Evolutionary conservation across 2,797 vertebrate species (phyloP), one percentile per base, ranked within the genome.

Genomic region (Odontamblyopus rebecca): DNA sequence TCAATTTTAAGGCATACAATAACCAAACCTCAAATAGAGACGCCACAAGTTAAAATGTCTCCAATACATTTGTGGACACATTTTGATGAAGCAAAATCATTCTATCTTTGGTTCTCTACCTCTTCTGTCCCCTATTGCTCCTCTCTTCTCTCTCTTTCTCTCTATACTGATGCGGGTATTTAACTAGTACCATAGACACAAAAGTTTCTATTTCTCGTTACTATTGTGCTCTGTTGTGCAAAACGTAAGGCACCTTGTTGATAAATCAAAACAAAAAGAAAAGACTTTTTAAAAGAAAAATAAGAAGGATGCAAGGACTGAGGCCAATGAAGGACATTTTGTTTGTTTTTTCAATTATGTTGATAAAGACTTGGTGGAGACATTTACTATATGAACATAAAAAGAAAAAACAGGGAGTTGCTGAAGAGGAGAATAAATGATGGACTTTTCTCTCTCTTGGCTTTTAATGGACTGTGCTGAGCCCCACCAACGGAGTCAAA

Each of bases 81-180:
- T 90, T 88, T 85, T 85, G 75, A 90, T 89, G 86, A 87, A 84
- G 82, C 32, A 84, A 87, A 88, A 88, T 82, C 84, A 84, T 80
- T 91, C 86, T 89, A 66, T 91, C 90, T 91, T 89, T 89, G 84
- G 88, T 90, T 93, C 90, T 93, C 89, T 93, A 92, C 92, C 91
- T 92, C 90, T 90, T 89, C 86, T 88, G 78, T 85, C 86, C 86
- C 85, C 82, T 80, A 73, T 80, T 78, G 48, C 60, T 77, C 88
- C 68, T 75, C 77, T 76, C 87, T 84, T 84, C 74, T 83, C 74
- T 85, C 83, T 87, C 83, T 89, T 85, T 83, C 85, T 89, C 90
- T 91, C 89, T 91, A 91, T 95, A 95, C 86, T 92, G 90, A 97
- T 97, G 96, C 95, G 96, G 96, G 96, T 96, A 92, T 91, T 92